These are phyloP conservation scores for Scomber colias DNA, from an alignment of 2,113 vertebrate species.

Conservation along the genomic window DNA sequence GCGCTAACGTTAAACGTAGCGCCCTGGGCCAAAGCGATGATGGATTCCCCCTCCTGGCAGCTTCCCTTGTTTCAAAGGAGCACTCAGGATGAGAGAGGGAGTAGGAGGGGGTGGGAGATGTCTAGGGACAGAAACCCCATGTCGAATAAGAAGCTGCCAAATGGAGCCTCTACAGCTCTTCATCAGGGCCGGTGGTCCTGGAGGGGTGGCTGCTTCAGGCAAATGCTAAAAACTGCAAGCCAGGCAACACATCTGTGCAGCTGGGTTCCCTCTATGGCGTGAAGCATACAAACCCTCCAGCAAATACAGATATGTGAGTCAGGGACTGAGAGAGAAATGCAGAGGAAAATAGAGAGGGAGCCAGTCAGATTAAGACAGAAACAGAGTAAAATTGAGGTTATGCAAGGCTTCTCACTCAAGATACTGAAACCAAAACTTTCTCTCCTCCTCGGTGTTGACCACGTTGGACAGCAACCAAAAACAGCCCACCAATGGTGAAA, in stretches of 20 bases:
- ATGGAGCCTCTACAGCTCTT: slow-evolving; percentile 69
- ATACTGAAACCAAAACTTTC: slow-evolving; percentile 54
- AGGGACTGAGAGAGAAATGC: slow-evolving; percentile 36
- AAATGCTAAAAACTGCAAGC: slow-evolving; percentile 66
- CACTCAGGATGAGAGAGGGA: slow-evolving; percentile 60
- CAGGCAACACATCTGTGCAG: slow-evolving; percentile 77
- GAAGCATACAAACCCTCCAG: slow-evolving; percentile 47
- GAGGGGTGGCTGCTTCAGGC: slow-evolving; percentile 67
- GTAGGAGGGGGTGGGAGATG: slow-evolving; percentile 7
- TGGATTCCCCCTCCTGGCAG: slow-evolving; percentile 76
- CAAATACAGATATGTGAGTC: slow-evolving; percentile 43
- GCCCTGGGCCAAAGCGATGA: slow-evolving; percentile 74
- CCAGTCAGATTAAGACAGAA: slow-evolving; percentile 31
- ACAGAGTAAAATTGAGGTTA: slow-evolving; percentile 7
- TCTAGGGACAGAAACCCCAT: slow-evolving; percentile 67
- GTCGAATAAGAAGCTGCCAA: slow-evolving; percentile 73
- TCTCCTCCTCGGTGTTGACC: slow-evolving; percentile 29
- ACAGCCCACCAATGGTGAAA: background rate
- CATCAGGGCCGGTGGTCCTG: slow-evolving; percentile 75
- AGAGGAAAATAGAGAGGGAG: slow-evolving; percentile 28
- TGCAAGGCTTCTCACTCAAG: slow-evolving; percentile 43
- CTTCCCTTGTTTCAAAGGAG: slow-evolving; percentile 73
- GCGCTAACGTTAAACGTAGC: slow-evolving; percentile 70
- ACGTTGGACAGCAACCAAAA: slow-evolving; percentile 47
- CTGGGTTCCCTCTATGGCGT: slow-evolving; percentile 64